Evolutionary conservation across 2,888 invertebrate genomes (phyloP), one percentile per base, ranked within the genome.

Genomic region (Athalia cordata): DNA sequence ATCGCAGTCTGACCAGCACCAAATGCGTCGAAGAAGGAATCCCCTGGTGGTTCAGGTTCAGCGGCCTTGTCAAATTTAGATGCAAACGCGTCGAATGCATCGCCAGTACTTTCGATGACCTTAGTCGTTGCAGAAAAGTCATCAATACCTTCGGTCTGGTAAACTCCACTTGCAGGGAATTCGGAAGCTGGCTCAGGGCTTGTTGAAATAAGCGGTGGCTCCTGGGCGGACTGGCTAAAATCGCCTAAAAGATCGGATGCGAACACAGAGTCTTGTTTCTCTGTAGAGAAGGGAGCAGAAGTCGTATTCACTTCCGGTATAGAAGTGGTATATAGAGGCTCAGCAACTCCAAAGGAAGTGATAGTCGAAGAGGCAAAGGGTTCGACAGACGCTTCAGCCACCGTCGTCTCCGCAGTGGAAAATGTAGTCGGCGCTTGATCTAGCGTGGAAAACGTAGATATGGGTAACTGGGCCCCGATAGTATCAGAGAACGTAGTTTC

Each of bases 1-100:
- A 89, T 90, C 3, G 89, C 91, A 79, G 87, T 89, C 7, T 86
- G 87, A 13, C 86, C 88, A 43, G 83, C 83, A 1, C 90, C 90
- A 82, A 93, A 93, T 0, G 93, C 92, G 85, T 93, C 93, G 83
- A 92, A 82, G 76, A 89, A 93, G 59, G 91, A 91, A 77, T 91
- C 93, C 45, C 88, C 89, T 57, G 86, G 89, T 59, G 87, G 85
- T 65, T 91, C 92, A 7, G 91, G 90, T 84, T 91, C 92, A 0
- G 91, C 91, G 5, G 94, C 94, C 57, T 93, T 94, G 83, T 97
- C 97, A 85, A 98, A 98, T 89, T 97, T 97, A 1, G 96, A 95
- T 3, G 97, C 94, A 85, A 98, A 98, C 0, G 96, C 97, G 89
- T 97, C 97, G 83, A 97, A 97, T 47, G 93, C 94, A 83, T 95